Base-by-base conservation (phyloP, 2,113 vertebrate genomes). In the Eublepharis macularius region DNA sequence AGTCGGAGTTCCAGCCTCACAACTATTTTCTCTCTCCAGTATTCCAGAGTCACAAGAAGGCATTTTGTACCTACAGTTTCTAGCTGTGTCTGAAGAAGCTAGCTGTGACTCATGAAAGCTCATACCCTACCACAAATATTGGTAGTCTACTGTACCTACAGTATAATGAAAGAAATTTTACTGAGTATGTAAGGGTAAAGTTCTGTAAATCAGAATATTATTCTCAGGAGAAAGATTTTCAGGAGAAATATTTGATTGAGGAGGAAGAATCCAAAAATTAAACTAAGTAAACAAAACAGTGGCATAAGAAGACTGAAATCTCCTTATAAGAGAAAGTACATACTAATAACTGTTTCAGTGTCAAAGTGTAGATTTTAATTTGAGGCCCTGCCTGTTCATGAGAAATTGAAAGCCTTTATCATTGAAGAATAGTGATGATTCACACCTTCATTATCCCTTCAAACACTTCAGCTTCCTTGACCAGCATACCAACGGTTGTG, bases 391-490 rank as follows among this genome's bases (percentile, higher is more conserved):
- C n/a, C 45, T 39, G 13, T 49, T 34, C 63, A 63, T 70, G 24
- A 78, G 89, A 91, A 89, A 91, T 88, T 92, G 91, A 90, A 92
- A 92, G 86, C 91, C 84, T 89, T 94, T 82, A 86, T 95, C 92
- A 92, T 93, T 82, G 92, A 80, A 87, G 91, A 90, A 92, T 73
- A 45, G 82, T 87, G 90, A 93, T 92, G 90, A 94, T 94, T 93
- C 93, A 94, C 92, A 92, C 92, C 90, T 92, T 89, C 86, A 89
- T 93, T 92, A 92, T 89, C 91, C 92, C 89, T 91, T 92, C 87
- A 94, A 93, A 86, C 91, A 68, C 87, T 94, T 72, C 54, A 57
- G 89, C 88, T 94, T 94, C 94, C 93, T 92, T 91, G 83, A 86
- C 91, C 86, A 94, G 87, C 45, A 79, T 89, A 81, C 90, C 90